phyloP scores from a whole-genome alignment of 2,113 vertebrate genomes.

The Peromyscus polionotus region DNA sequence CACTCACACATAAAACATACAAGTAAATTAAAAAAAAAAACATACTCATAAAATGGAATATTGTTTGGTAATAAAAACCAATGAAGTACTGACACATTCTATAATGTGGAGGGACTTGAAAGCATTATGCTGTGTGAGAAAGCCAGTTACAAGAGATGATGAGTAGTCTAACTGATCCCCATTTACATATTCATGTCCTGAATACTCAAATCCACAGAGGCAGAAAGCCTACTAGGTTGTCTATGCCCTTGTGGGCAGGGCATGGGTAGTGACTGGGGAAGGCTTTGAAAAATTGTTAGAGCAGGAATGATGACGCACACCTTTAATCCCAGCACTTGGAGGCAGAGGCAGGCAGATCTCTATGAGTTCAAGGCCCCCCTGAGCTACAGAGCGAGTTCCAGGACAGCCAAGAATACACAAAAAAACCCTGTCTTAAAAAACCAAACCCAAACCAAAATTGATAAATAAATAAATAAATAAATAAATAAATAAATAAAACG shows the following conservation, averaged over 20 bases:
- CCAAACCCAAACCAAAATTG: too few species aligned
- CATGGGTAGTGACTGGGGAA: neutral
- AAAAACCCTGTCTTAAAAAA: too few species aligned
- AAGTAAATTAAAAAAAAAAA: neutral
- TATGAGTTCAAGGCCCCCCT: too few species aligned
- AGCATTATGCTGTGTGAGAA: neutral
- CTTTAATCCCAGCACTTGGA: too few species aligned
- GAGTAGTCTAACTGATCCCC: neutral
- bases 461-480: too few species aligned
- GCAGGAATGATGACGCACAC: neutral
- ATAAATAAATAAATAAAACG: too few species aligned
- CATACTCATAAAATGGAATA: neutral
- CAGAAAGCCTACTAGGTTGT: neutral
- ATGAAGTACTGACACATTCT: rapidly evolving
- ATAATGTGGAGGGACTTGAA: neutral
- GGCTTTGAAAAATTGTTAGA: neutral
- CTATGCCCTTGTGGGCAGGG: neutral
- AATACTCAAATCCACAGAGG: neutral
- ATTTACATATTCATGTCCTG: neutral
- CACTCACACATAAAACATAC: too few species aligned
- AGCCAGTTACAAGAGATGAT: neutral
- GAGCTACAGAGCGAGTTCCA: too few species aligned
- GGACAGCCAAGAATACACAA: too few species aligned
- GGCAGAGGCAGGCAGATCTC: too few species aligned
- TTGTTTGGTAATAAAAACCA: neutral